Conservation (phyloP, 1,140 invertebrate species). For the Platyscapa corneri region DNA sequence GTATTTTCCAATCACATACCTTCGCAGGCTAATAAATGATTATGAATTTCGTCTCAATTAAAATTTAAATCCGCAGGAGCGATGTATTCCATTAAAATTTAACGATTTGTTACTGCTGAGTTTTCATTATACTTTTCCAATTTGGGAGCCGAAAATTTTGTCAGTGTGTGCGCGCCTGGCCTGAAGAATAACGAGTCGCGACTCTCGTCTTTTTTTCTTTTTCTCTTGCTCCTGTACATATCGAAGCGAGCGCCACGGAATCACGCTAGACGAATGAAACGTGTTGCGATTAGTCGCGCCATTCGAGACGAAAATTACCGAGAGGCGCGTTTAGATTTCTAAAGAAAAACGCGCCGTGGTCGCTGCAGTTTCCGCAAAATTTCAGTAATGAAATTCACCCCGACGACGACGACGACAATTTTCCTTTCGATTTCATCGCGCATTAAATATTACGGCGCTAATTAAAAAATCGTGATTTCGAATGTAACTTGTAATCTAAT, state of each 20-base stretch:
- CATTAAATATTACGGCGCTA: too few species aligned
- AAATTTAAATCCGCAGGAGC: constrained; percentile 7
- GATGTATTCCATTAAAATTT: constrained; percentile 1
- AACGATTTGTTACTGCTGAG: background rate
- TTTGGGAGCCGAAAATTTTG: constrained; percentile 26
- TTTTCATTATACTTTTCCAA: constrained; percentile 8
- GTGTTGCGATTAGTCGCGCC: constrained; percentile 22
- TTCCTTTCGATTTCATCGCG: too few species aligned
- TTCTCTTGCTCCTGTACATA: background rate
- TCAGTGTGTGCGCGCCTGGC: background rate
- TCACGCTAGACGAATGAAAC: constrained; percentile 24
- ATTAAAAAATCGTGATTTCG: too few species aligned
- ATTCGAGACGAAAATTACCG: background rate
- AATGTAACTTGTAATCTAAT: too few species aligned
- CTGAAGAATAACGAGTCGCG: constrained; percentile 13
- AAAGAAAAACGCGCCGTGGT: background rate
- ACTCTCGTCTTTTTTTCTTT: background rate
- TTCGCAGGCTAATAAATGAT: background rate
- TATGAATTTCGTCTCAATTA: constrained; percentile 46
- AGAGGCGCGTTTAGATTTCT: background rate
- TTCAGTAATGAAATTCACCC: too few species aligned
- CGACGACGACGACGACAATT: too few species aligned
- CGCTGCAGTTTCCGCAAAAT: too few species aligned
- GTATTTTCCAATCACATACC: background rate
- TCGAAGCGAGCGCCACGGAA: background rate